Conservation (phyloP, 2,888 invertebrate genomes). For the Myopa tessellatipennis region DNA sequence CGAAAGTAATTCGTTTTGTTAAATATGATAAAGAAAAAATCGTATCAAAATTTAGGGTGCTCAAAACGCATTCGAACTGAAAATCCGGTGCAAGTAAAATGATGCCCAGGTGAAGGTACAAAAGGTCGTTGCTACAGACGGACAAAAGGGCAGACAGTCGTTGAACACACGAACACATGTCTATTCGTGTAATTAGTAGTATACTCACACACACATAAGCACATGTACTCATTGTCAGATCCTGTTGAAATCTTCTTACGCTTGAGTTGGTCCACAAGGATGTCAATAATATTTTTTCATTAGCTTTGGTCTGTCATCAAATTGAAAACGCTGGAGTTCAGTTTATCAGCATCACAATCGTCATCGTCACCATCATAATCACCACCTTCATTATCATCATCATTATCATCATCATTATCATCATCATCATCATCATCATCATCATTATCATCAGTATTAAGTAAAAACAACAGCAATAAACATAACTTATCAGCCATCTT, state of each 20-base stretch:
- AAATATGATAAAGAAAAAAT: no score
- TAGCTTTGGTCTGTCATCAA: neutral
- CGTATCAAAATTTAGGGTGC: neutral
- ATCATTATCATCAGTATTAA: neutral
- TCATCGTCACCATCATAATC: no score
- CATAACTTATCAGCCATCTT: neutral
- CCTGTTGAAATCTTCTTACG: neutral
- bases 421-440: no score
- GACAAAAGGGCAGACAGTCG: neutral
- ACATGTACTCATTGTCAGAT: no score
- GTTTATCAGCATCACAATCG: no score
- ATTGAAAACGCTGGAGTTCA: no score
- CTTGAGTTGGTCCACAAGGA: neutral
- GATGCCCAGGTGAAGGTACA: neutral
- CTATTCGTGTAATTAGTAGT: no score
- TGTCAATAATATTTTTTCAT: neutral
- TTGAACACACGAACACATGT: neutral
- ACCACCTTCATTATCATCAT: no score
- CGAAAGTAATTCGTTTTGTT: neutral
- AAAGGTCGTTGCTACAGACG: neutral
- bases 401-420: no score
- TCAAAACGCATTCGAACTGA: neutral
- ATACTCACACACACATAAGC: no score
- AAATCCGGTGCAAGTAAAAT: neutral
- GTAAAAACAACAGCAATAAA: neutral